Evolutionary conservation across 2,113 vertebrate species (phyloP), one percentile per base, ranked within the genome.

Genomic region (Periophthalmus modestus): DNA sequence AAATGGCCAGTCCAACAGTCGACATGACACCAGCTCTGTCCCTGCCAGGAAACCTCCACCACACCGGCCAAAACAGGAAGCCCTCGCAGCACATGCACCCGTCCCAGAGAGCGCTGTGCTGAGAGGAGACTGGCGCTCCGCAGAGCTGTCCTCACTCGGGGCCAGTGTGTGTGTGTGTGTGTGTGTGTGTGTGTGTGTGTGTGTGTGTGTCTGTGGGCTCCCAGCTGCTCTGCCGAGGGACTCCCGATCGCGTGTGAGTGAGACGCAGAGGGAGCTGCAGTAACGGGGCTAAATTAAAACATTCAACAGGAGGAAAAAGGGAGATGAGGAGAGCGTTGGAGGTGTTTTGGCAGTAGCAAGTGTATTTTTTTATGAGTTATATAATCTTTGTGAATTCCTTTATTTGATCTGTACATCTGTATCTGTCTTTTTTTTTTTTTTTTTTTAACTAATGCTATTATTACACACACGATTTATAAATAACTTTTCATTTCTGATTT

Each of bases 41-140:
- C 86, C 11, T 76, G 88, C 84, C 94, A 93, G 94, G 95, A 96
- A 94, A 91, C 88, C 89, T 91, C 86, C 82, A 91, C 0, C 72
- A 67, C 83, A 59, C 86, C 55, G 91, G 91, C 91, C 93, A 93
- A 96, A 97, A 96, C 96, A 97, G 96, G 96, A 98, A 82, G 48
- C 69, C 5, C 72, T 18, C 33, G 33, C 71, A 46, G 55, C 72
- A 67, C 62, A 39, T 75, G 77, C 61, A 81, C 70, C 87, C 92
- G 88, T 88, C 89, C 78, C 0, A 74, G 6, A 50, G 79, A 82
- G 80, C 52, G 52, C 52, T 55, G 52, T 55, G 52, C 52, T 90
- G 92, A 91, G 88, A 89, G 93, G 93, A 91, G 78, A 78, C 90
- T 84, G 88, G 86, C 88, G 87, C 77, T 82, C 92, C 89, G 89